phyloP scores from a whole-genome alignment of 2,797 vertebrate genomes.

The Agapornis canus region DNA sequence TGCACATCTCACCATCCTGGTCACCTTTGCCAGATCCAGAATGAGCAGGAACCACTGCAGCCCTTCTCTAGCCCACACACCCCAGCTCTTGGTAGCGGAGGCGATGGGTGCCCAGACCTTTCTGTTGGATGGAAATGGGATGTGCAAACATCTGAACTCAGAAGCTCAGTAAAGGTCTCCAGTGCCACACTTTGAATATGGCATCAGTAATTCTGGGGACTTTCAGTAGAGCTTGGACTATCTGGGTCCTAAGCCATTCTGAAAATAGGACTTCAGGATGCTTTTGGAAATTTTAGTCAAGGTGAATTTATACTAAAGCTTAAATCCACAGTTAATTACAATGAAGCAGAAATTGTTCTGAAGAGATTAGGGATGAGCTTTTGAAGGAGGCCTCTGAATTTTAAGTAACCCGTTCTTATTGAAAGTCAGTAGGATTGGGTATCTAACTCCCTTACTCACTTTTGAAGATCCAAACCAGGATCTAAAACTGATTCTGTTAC shows the following conservation, averaged over 20 bases:
- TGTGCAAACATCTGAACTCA: neutral
- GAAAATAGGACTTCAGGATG: neutral
- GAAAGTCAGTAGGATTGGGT: conserved; percentile 17
- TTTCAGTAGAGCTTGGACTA: neutral
- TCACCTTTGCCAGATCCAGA: neutral
- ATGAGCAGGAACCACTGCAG: neutral
- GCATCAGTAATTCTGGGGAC: neutral
- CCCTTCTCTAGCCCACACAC: neutral
- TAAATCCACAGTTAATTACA: conserved; percentile 51
- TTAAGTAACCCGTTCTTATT: conserved; percentile 30
- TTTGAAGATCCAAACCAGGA: conserved; percentile 19
- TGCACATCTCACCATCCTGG: neutral
- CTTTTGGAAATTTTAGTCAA: conserved; percentile 26
- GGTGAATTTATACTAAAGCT: conserved; percentile 21
- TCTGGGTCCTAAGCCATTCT: neutral
- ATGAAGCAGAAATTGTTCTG: conserved; percentile 41
- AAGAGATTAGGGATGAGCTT: conserved; percentile 55
- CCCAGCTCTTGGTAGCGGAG: neutral
- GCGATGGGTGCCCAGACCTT: neutral
- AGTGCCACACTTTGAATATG: rapidly evolving
- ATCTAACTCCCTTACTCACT: neutral
- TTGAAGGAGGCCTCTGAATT: conserved; percentile 42
- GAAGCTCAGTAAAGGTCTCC: neutral
- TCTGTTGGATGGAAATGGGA: neutral
- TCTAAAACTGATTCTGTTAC: conserved; percentile 20